A percentile compares a stretch with the other conserved stretches of the same genome.
phyloP scores from a whole-genome alignment of 2,797 vertebrate species.

The Microcaecilia unicolor region DNA sequence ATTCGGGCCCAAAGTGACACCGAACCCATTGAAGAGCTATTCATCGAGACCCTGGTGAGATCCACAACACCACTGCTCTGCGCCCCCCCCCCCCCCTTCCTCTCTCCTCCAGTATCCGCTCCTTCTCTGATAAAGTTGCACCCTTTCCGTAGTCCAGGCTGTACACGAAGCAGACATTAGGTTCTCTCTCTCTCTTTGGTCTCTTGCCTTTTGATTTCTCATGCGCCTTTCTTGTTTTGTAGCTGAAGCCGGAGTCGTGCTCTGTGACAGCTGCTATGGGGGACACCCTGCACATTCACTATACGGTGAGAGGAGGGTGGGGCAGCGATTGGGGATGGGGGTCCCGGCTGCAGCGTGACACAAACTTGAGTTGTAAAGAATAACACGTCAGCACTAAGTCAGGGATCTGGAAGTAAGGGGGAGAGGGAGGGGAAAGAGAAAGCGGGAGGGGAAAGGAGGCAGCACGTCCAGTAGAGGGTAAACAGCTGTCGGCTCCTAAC shows the following conservation, averaged over 20 bases:
- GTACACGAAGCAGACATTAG: background rate
- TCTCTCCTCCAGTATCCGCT: background rate
- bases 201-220: background rate
- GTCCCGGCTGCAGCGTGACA: no score
- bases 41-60: slow-evolving; percentile 52
- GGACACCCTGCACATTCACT: slow-evolving; percentile 85
- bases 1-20: slow-evolving; percentile 13
- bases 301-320: slow-evolving; percentile 67
- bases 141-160: background rate
- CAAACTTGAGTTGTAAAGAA: slow-evolving; percentile 16
- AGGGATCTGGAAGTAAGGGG: background rate
- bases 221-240: background rate
- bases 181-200: background rate
- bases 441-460: background rate
- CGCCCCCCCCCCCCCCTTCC: background rate
- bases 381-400: slow-evolving; percentile 46
- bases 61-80: background rate
- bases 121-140: background rate
- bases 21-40: slow-evolving; percentile 41
- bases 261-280: slow-evolving; percentile 63
- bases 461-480: background rate
- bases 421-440: rapidly evolving
- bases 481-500: no score
- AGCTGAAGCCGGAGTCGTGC: slow-evolving; percentile 79
- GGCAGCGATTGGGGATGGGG: background rate